These are phyloP conservation scores for Heliconius erato DNA, from an alignment of 2,888 invertebrate genomes.

Conservation along the genomic window DNA sequence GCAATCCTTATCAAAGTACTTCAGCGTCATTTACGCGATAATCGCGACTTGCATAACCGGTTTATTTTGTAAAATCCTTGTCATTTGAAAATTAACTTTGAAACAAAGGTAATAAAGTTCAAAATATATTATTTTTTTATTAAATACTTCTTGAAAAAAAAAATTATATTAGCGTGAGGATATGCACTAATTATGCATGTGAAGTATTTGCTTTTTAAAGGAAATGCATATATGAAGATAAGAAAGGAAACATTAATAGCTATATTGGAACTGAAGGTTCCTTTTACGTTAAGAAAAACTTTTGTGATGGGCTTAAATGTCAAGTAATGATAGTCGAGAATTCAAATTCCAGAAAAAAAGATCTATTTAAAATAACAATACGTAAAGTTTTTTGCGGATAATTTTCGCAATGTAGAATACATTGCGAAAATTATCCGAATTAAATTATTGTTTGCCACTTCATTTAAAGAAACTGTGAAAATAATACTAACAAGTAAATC, in stretches of 20 bases:
- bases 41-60: slow-evolving; percentile 48
- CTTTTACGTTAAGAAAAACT: not conserved
- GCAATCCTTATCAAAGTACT: slow-evolving; percentile 51
- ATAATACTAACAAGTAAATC: no score
- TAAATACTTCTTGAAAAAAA: slow-evolving; percentile 26
- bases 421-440: no score
- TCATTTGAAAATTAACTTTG: slow-evolving; percentile 36
- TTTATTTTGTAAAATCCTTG: slow-evolving; percentile 34
- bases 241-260: slow-evolving; percentile 36
- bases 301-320: no score
- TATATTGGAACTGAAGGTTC: slow-evolving; percentile 12
- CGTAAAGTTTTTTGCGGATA: no score
- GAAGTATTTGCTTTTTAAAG: slow-evolving; percentile 42
- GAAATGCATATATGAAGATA: slow-evolving; percentile 46
- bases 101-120: not conserved
- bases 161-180: slow-evolving; percentile 40
- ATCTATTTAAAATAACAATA: no score
- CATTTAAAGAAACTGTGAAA: no score
- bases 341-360: no score
- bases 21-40: slow-evolving; percentile 48
- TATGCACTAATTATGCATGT: slow-evolving; percentile 42
- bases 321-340: no score
- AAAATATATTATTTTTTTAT: slow-evolving; percentile 19
- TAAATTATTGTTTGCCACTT: no score
- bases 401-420: no score